Base-by-base conservation (phyloP, 2,113 vertebrate species). In the Istiophorus platypterus region DNA sequence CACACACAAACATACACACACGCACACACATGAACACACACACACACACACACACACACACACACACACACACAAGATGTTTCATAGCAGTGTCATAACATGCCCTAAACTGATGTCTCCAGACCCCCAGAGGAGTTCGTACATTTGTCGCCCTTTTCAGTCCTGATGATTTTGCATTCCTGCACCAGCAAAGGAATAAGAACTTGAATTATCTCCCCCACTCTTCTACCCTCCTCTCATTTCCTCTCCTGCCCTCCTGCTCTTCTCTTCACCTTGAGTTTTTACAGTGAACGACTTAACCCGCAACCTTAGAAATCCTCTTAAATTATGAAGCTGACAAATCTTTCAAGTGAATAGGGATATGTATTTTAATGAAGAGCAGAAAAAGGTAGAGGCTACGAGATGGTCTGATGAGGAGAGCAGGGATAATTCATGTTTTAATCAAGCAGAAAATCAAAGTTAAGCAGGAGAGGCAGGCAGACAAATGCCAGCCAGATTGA, bases 381-480 rank as follows among this genome's bases (percentile, higher is more conserved):
- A 10, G 31, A 66, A 20, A 61, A 13, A 70, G 24, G 61, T 11
- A 54, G 7, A 65, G 0, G 41, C 24, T 78, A 12, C 1, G 62
- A 78, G 58, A 45, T 56, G 61, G 62, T 27, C 56, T 64, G 20
- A 76, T 56, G 54, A 63, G 45, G 20, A 27, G 52, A 63, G 26
- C 31, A 24, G 51, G 22, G 49, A 61, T 66, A 76, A 75, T 75
- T 80, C 45, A 17, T 69, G 56, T 62, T 54, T 62, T 39, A 69
- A 52, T 22, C n/a, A 24, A 77, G 80, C 61, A 72, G 34, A 47
- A 72, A 81, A 78, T 52, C 22, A 85, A 77, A 26, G 47, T 80
- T 57, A 67, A 69, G n/a, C 52, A 49, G 22, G 20, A 20, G 39
- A 41, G 26, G 6, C 34, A 59, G 34, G 54, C 61, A 77, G 63